Evolutionary conservation across 2,797 vertebrate species (phyloP), one percentile per base, ranked within the genome.

Genomic region (Crotalus adamanteus): DNA sequence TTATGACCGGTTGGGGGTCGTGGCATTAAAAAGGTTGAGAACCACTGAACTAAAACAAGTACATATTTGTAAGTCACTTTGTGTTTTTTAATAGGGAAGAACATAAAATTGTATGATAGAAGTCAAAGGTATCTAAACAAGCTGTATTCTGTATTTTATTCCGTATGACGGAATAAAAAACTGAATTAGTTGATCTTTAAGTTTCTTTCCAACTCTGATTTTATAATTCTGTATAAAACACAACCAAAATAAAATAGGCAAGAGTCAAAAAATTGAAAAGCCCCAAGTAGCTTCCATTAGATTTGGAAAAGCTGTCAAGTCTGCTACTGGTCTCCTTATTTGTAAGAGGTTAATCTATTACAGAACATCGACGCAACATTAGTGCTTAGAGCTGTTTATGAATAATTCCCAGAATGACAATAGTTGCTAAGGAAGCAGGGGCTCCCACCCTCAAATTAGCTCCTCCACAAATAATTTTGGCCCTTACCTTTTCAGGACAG

Each of bases 401-500:
- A 83, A 83, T 47, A 28, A 37, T 16, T 63, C 59, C 25, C 25
- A 51, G 42, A 26, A 42, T 51, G 22, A 57, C n/a, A 25, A 42
- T 25, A 26, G 86, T 37, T 88, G 31, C 57, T 25, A 60, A 59
- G 59, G 56, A n/a, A 88, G 18, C n/a, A 37, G 20, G 31, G 3
- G 7, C 13, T 28, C 0, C 90, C 93, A 51, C 91, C 26, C 42
- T 4, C 61, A 14, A 20, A 3, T n/a, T 91, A 53, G 73, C 6
- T 18, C 51, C 51, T 31, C 51, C 25, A 25, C 22, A 47, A 83
- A 83, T 47, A 16, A 51, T 9, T 13, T 31, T 22, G 65, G 86
- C 0, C 60, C 97, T 97, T 97, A 99, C 99, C 99, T 99, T 99
- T 97, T 99, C 99, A 69, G 98, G 97, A 96, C 98, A 99, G 97